Evolutionary conservation across 2,113 vertebrate species (phyloP).

Genomic region (Panthera uncia): DNA sequence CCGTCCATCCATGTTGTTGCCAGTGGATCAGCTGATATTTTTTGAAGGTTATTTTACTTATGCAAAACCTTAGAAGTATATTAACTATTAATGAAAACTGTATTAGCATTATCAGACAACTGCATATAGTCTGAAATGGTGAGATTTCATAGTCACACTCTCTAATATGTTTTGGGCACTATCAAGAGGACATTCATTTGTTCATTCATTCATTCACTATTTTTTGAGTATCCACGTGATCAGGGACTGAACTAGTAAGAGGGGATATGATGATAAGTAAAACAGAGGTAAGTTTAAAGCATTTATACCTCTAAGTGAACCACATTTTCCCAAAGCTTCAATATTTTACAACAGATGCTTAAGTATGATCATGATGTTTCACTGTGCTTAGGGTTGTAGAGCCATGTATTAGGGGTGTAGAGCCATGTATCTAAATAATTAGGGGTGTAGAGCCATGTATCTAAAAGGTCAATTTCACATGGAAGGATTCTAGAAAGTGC

Average conservation of each 20-base stretch:
- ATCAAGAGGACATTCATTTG: neutral
- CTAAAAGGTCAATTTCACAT: neutral
- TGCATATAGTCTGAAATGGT: neutral
- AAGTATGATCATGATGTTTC: neutral
- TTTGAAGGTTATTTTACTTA: slow-evolving; percentile 49
- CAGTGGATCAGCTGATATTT: neutral
- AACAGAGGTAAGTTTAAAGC: neutral
- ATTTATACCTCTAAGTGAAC: neutral
- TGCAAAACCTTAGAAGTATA: neutral
- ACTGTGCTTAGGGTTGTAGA: neutral
- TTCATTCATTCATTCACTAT: neutral
- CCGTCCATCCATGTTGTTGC: neutral
- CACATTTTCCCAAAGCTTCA: neutral
- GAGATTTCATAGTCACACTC: neutral
- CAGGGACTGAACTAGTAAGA: neutral
- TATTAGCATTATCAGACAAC: neutral
- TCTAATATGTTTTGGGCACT: neutral
- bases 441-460: neutral
- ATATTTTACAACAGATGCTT: neutral
- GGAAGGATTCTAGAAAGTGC: neutral
- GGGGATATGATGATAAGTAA: neutral
- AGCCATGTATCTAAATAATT: neutral
- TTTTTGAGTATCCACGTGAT: neutral
- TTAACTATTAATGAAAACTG: slow-evolving; percentile 9
- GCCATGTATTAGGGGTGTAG: neutral